Evolutionary conservation across 2,888 invertebrate genomes (phyloP).

Genomic region (Beris morrisii): DNA sequence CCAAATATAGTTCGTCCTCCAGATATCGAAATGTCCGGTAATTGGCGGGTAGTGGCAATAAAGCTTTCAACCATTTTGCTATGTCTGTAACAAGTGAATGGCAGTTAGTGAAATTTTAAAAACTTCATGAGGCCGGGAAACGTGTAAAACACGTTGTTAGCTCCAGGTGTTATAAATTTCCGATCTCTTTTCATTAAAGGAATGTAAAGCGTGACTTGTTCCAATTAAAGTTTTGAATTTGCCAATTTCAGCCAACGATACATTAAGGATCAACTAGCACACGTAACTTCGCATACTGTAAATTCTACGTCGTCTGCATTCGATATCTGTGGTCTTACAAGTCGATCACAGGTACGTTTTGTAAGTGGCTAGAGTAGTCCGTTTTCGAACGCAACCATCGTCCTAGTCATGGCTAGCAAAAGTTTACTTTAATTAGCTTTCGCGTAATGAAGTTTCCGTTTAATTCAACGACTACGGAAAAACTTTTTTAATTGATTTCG

Average conservation of each 20-base stretch:
- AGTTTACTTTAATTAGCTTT: constrained; percentile 30
- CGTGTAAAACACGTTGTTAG: constrained; percentile 19
- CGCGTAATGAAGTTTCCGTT: constrained; percentile 29
- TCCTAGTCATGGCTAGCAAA: not conserved
- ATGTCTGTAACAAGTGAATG: constrained; percentile 22
- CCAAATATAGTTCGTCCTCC: too few relatives aligned
- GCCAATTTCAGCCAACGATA: constrained; percentile 26
- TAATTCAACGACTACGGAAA: constrained; percentile 19
- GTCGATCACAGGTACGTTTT: not conserved
- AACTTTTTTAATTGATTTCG: constrained; percentile 20
- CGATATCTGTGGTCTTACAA: not conserved
- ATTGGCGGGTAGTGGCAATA: constrained; percentile 11
- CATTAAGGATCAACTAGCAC: not conserved
- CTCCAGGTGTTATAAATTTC: constrained; percentile 24
- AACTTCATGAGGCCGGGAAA: constrained; percentile 25
- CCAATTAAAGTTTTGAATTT: constrained; percentile 26
- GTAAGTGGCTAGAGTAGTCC: not conserved
- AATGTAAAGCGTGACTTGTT: constrained; percentile 22
- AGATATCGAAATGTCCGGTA: constrained; percentile 2
- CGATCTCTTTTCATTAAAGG: constrained; percentile 5
- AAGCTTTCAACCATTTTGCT: constrained; percentile 1
- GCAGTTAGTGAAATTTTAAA: constrained; percentile 6
- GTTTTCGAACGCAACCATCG: not conserved
- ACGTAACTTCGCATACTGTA: not conserved
- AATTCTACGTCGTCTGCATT: not conserved